Evolutionary conservation across 1,140 invertebrate species (phyloP), one percentile per base, ranked within the genome.

Genomic region (Pseudomyrmex gracilis): DNA sequence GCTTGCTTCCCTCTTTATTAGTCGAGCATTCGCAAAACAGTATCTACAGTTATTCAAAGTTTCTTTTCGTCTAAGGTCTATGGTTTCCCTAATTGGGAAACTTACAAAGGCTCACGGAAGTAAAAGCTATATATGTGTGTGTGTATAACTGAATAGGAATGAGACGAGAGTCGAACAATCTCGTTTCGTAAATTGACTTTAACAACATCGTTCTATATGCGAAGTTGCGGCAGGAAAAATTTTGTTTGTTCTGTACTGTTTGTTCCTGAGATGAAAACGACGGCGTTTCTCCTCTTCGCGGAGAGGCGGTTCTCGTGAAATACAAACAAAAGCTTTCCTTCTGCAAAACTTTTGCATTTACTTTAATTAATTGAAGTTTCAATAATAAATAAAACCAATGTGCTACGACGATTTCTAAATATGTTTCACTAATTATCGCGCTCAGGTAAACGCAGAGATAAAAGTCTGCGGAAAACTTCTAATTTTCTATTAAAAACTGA

Each of bases 1-100:
- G 94, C 90, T 84, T 93, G 93, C 87, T 94, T 94, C 73, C 93
- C 93, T 91, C 93, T 94, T 90, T 90, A 90, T 91, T 91, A 90
- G 93, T 95, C 90, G 94, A 95, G 94, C 95, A 95, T 95, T 95
- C 94, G 93, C 93, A 90, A 93, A 87, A 91, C 85, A 91, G 92
- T 67, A 86, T 73, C 53, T 83, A 77, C 70, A 43, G 83, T 90
- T 88, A 78, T 86, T 82, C 83, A 85, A 82, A 74, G 47, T 68
- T 20, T 49, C 49, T 47, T 74, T 64, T 73, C 57, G 77, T 70
- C 71, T 82, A 82, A 80, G 43, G 76, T 70, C 76, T 80, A 71
- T 80, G 43, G 43, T 80, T 71, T 66, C 66, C 76, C 43, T 78
- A 78, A 78, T 78, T 78, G 76, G 76, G 76, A 80, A 80, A 80